phyloP scores from a whole-genome alignment of 2,888 invertebrate genomes.

The Ectobius pallidus region DNA sequence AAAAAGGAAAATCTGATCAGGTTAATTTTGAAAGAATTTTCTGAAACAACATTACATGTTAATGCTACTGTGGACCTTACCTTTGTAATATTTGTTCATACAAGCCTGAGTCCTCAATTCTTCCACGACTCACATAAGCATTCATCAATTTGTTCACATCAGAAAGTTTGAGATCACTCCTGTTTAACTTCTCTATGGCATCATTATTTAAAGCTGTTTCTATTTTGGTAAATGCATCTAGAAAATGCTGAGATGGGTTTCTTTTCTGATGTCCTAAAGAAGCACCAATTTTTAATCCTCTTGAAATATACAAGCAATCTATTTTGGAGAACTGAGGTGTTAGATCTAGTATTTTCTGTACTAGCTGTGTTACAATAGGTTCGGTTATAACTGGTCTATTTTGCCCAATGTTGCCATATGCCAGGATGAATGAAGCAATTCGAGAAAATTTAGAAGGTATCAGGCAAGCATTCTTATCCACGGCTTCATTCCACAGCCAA shows the following conservation, averaged over 20 bases:
- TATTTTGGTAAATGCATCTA: slow-evolving; percentile 30
- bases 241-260: slow-evolving; percentile 21
- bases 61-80: too few relatives aligned
- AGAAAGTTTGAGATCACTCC: slow-evolving; percentile 38
- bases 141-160: slow-evolving; percentile 48
- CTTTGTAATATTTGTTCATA: slow-evolving; percentile 53
- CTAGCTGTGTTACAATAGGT: not conserved
- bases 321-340: slow-evolving; percentile 53
- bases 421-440: slow-evolving; percentile 56
- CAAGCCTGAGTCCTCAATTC: slow-evolving; percentile 51
- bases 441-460: slow-evolving; percentile 55
- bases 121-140: slow-evolving; percentile 49
- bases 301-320: slow-evolving; percentile 57
- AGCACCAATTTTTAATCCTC: slow-evolving; percentile 53
- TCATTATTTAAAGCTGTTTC: slow-evolving; percentile 47
- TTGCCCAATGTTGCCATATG: slow-evolving; percentile 52
- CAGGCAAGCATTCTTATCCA: slow-evolving; percentile 51
- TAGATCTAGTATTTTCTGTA: slow-evolving; percentile 51
- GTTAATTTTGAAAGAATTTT: too few relatives aligned
- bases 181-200: slow-evolving; percentile 51
- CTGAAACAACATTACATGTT: too few relatives aligned
- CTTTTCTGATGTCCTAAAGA: slow-evolving; percentile 6
- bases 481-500: slow-evolving; percentile 53
- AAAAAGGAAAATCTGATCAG: too few relatives aligned
- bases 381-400: not conserved